Evolutionary conservation across 2,797 vertebrate genomes (phyloP).

Genomic region (Phyllotis vaccarum): DNA sequence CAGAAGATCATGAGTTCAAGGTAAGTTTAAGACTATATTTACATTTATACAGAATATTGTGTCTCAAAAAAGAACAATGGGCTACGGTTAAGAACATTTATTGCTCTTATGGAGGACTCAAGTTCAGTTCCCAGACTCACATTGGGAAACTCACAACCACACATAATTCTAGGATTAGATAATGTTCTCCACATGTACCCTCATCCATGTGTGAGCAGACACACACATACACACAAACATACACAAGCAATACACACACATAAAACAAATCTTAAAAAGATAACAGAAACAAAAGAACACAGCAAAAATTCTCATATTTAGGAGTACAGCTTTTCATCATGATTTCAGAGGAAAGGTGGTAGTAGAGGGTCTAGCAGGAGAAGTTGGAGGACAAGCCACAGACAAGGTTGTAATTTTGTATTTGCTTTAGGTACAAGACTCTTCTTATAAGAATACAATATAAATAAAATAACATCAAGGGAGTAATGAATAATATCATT

Average conservation of each 20-base stretch:
- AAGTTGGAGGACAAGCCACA: neutral
- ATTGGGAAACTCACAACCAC: neutral
- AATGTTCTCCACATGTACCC: neutral
- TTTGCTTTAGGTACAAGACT: neutral
- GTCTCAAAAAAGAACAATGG: neutral
- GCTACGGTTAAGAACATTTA: neutral
- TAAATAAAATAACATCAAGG: neutral
- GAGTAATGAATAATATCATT: neutral
- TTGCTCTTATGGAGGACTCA: neutral
- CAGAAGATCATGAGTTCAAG: neutral
- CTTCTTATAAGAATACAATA: neutral
- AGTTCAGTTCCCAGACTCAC: neutral
- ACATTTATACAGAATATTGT: neutral
- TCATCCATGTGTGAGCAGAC: neutral
- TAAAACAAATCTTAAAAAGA: neutral
- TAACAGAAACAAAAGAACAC: neutral
- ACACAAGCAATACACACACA: neutral
- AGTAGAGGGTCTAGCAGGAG: neutral
- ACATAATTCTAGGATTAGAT: neutral
- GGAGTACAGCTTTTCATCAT: neutral
- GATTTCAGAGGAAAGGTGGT: neutral
- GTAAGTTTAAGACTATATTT: neutral
- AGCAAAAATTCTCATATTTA: neutral
- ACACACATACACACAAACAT: neutral
- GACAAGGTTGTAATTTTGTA: neutral